Evolutionary conservation across 2,888 invertebrate species (phyloP).

Genomic region (Eupelmus urozonus): DNA sequence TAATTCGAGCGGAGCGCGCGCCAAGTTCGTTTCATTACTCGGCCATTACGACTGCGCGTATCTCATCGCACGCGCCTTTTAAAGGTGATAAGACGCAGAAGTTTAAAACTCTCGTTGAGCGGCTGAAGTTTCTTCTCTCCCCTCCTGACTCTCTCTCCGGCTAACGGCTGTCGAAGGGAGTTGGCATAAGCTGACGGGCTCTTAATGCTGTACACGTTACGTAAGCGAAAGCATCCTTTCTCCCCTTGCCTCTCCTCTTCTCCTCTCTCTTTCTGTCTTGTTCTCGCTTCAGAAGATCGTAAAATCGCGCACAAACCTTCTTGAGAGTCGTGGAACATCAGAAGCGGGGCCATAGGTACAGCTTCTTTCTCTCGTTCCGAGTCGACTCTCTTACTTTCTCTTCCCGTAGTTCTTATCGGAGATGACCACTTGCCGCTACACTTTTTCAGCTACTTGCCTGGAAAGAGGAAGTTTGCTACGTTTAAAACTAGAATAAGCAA

Average conservation of each 20-base stretch:
- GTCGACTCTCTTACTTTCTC: slow-evolving; percentile 48
- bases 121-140: not conserved
- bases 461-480: no score
- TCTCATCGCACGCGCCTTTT: no score
- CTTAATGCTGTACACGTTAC: slow-evolving; percentile 27
- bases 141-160: not conserved
- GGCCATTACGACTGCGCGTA: no score
- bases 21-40: no score
- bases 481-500: no score
- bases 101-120: slow-evolving; percentile 26
- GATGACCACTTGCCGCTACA: slow-evolving; percentile 5
- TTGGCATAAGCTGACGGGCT: slow-evolving; percentile 22
- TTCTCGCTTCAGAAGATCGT: slow-evolving; percentile 16
- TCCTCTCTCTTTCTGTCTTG: not conserved
- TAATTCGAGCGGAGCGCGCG: no score
- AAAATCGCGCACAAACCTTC: slow-evolving; percentile 10
- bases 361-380: slow-evolving; percentile 28
- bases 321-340: not conserved
- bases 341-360: no score
- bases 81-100: slow-evolving; percentile 26
- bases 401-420: slow-evolving; percentile 17
- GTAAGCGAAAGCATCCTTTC: slow-evolving; percentile 30
- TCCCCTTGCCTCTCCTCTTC: not conserved
- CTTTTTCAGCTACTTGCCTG: not conserved
- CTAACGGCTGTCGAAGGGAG: slow-evolving; percentile 25